Evolutionary conservation across 2,888 invertebrate genomes (phyloP), one percentile per base, ranked within the genome.

Genomic region (Andrena trimmerana): DNA sequence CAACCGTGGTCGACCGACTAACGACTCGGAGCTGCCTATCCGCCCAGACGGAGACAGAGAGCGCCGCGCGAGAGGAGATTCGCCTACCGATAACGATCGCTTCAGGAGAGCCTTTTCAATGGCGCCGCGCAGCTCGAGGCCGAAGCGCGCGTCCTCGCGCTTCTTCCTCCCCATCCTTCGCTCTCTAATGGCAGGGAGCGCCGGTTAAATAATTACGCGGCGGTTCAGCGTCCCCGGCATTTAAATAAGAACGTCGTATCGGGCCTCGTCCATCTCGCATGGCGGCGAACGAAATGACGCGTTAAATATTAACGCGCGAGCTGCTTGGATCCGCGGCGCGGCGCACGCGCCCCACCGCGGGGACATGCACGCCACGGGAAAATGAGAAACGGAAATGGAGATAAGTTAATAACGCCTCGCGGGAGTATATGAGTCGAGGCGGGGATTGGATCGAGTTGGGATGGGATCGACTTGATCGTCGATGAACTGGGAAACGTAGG

Each of bases 1-100:
- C 79, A 74, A 78, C 57, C 77, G 65, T 66, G 62, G 68, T 50
- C 72, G 76, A 81, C 81, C 81, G 82, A 83, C 77, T 85, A 88
- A 85, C 86, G 88, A 85, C 86, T 86, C 78, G 75, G 69, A 71
- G 57, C 24, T 57, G 24, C 24, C 57, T 27, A 78, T 82, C 78
- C 86, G 42, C 62, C 76, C 59, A 63, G 69, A 77, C 71, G 59
- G 78, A 80, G 66, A 66, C n/a, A 66, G 3, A 66, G 65, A 50
- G 29, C 2, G 31, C 29, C 7, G 13, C 42, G 42, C 13, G 42
- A 42, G 20, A 27, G 27, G 29, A 69, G 85, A 86, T 83, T 78
- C 79, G 60, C 31, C 50, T 70, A n/a, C 75, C 76, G 85, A 88
- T 88, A 88, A 88, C 78, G 88, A 88, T 86, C 80, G 83, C 81